Base-by-base conservation (phyloP, 2,797 vertebrate species). In the Pseudochaenichthys georgianus region DNA sequence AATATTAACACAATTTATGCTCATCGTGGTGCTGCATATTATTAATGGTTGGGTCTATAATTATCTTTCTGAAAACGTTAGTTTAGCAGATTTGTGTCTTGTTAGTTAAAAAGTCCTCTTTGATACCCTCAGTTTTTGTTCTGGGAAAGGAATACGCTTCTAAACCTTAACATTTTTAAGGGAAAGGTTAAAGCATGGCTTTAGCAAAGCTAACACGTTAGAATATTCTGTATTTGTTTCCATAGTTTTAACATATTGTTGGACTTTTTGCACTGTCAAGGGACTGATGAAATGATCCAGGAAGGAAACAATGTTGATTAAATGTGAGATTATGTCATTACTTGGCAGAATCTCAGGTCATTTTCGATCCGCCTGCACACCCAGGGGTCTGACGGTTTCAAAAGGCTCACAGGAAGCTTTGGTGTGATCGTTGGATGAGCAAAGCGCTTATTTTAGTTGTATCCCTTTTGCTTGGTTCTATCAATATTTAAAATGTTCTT, bases 271-370 rank as follows among this genome's bases (percentile, higher is more conserved):
- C 48, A 28, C 19, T 62, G 50, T 70, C 58, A 71, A 57, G 41
- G 42, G 53, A 79, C 19, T 61, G 12, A 62, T 75, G 62, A 78
- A 67, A 67, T 21, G 58, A 62, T 63, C 70, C 66, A 52, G 69
- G 55, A 67, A 48, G 45, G 72, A 80, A 83, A 78, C 15, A 47
- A 15, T 58, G 8, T 9, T 38, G 34, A 38, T 38, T 9, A 9
- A 48, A 41, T 69, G 46, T 51, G 13, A 59, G 23, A 66, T 81
- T 38, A 67, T 65, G 70, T 84, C 64, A 86, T 43, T n/a, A 50
- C 64, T 81, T 85, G 80, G 75, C 77, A 72, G 54, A 61, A 43
- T 67, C 34, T 50, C 53, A 46, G 64, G 42, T 73, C 17, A 54
- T 55, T 64, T 5, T 46, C 45, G 47, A 59, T 1, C 0, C 41